These are phyloP conservation scores for Hystrix brachyura DNA, from an alignment of 2,113 vertebrate species.

Conservation along the genomic window DNA sequence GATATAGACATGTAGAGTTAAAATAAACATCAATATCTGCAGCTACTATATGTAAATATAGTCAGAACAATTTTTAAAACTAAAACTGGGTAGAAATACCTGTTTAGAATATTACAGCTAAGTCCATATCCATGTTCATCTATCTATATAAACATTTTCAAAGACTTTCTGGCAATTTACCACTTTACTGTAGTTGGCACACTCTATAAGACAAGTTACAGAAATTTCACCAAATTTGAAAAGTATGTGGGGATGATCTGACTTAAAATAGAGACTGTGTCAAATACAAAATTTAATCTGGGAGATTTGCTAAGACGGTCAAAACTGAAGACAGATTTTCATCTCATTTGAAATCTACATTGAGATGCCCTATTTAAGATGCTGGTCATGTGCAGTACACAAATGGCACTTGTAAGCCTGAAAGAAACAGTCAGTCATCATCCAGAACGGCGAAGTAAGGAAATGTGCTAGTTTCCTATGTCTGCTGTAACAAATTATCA, in stretches of 20 bases:
- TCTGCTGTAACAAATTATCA: background rate
- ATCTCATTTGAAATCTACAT: background rate
- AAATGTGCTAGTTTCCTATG: background rate
- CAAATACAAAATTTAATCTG: conserved; percentile 41
- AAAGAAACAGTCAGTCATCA: background rate
- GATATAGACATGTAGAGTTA: background rate
- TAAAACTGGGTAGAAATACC: background rate
- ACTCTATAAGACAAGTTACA: background rate
- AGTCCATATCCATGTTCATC: background rate
- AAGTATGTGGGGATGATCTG: background rate
- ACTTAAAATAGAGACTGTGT: conserved; percentile 12
- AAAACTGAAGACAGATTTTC: background rate
- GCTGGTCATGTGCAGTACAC: background rate
- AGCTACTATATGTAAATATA: background rate
- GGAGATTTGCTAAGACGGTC: background rate
- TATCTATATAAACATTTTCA: conserved; percentile 32
- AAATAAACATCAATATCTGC: background rate
- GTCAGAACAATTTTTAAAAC: background rate
- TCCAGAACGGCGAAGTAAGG: background rate
- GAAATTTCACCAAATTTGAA: conserved; percentile 54
- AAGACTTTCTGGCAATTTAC: conserved; percentile 26
- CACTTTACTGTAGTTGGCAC: background rate
- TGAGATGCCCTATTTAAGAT: conserved; percentile 12
- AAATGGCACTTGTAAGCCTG: conserved; percentile 11
- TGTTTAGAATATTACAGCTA: background rate